A percentile compares a stretch with the other conserved stretches of the same genome.
phyloP scores from a whole-genome alignment of 2,888 invertebrate species.

The Lymantria monacha region DNA sequence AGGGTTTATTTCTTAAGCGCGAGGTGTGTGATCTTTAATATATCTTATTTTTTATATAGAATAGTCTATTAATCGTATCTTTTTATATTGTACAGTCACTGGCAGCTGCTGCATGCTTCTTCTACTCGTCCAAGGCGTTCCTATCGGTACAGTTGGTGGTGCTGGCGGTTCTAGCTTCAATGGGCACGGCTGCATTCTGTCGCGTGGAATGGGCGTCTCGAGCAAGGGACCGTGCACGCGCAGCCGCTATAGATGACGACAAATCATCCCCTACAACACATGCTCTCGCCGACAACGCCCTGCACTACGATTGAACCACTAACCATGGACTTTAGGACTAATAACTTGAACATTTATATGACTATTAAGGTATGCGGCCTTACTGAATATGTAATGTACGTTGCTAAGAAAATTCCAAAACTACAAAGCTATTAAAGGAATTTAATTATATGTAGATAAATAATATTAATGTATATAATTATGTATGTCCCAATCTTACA shows the following conservation, averaged over 20 bases:
- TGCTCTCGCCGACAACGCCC: slow-evolving; percentile 61
- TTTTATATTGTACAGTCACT: slow-evolving; percentile 83
- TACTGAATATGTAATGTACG: too few relatives aligned
- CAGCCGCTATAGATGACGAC: slow-evolving; percentile 54
- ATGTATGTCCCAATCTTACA: too few relatives aligned
- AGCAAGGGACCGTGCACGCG: slow-evolving; percentile 49
- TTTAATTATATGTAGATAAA: too few relatives aligned
- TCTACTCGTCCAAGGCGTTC: slow-evolving; percentile 88
- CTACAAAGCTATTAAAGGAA: too few relatives aligned
- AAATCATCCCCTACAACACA: slow-evolving; percentile 56
- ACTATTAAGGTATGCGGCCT: too few relatives aligned
- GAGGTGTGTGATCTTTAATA: too few relatives aligned
- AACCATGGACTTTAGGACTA: neutral
- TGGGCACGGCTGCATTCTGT: slow-evolving; percentile 90
- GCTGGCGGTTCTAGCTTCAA: slow-evolving; percentile 85
- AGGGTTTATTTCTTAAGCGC: too few relatives aligned
- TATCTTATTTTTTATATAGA: too few relatives aligned
- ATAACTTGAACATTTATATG: too few relatives aligned
- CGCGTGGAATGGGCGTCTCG: slow-evolving; percentile 86
- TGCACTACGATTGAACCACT: slow-evolving; percentile 64
- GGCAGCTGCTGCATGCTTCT: slow-evolving; percentile 92
- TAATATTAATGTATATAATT: too few relatives aligned
- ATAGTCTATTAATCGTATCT: neutral
- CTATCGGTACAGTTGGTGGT: slow-evolving; percentile 89
- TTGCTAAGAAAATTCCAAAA: too few relatives aligned